These are phyloP conservation scores for Oxyscelio sp. DNA, from an alignment of 2,888 invertebrate species.

Conservation along the genomic window DNA sequence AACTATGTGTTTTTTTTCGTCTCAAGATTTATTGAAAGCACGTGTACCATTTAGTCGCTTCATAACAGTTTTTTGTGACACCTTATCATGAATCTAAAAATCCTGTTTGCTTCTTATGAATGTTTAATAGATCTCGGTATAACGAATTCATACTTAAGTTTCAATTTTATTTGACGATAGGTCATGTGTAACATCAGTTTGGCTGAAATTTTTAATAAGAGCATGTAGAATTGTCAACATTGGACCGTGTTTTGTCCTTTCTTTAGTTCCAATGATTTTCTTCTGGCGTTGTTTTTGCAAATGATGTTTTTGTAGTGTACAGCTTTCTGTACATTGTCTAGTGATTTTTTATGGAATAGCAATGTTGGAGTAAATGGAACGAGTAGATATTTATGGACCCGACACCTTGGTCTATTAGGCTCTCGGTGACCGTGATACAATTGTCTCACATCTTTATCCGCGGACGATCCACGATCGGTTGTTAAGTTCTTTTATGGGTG, in stretches of 20 bases:
- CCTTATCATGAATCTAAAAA: background rate
- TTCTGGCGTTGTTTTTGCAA: too few relatives aligned
- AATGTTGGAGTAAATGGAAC: slow-evolving; percentile 20
- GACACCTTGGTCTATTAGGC: slow-evolving; percentile 62
- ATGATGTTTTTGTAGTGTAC: background rate
- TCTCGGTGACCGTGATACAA: slow-evolving; percentile 44
- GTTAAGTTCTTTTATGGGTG: slow-evolving; percentile 52
- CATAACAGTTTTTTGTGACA: slow-evolving; percentile 18
- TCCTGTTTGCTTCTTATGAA: background rate
- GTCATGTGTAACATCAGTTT: slow-evolving; percentile 5
- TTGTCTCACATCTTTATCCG: slow-evolving; percentile 37
- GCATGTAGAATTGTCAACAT: background rate
- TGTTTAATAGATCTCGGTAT: background rate
- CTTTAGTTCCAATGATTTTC: background rate
- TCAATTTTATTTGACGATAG: background rate
- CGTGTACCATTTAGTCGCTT: background rate
- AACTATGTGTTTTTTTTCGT: background rate
- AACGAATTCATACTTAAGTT: background rate
- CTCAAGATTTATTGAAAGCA: slow-evolving; percentile 13
- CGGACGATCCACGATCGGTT: slow-evolving; percentile 54
- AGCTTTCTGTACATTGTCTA: slow-evolving; percentile 9
- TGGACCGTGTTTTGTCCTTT: slow-evolving; percentile 3
- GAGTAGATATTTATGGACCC: too few relatives aligned
- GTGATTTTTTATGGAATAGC: slow-evolving; percentile 15
- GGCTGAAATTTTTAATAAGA: background rate